Evolutionary conservation across 2,888 invertebrate genomes (phyloP).

Genomic region (Artemia sp.): DNA sequence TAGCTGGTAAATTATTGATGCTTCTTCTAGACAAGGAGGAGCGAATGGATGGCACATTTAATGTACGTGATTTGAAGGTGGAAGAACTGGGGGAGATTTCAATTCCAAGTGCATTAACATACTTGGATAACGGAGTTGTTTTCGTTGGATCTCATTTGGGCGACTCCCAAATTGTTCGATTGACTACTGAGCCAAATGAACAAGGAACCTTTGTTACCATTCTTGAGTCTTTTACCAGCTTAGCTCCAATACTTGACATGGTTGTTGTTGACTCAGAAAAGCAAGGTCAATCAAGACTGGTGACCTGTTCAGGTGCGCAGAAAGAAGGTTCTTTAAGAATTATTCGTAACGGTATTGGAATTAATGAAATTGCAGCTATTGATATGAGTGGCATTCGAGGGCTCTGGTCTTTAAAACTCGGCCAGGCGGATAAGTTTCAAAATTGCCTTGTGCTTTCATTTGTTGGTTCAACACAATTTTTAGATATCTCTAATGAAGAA

Average conservation of each 20-base stretch:
- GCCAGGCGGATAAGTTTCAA: conserved; percentile 41
- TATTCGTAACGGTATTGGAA: conserved; percentile 95
- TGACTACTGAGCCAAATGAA: conserved; percentile 67
- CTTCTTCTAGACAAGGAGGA: conserved; percentile 71
- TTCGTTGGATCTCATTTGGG: conserved; percentile 90
- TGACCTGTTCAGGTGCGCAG: conserved; percentile 91
- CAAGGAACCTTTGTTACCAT: conserved; percentile 73
- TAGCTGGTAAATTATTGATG: conserved; percentile 89
- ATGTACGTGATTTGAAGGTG: conserved; percentile 79
- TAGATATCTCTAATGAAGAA: conserved; percentile 45
- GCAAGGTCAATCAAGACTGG: conserved; percentile 92
- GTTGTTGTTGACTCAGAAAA: conserved; percentile 89
- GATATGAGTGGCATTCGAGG: conserved; percentile 94
- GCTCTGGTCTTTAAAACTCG: conserved; percentile 74
- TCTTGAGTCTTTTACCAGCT: conserved; percentile 90
- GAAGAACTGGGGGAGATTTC: conserved; percentile 74
- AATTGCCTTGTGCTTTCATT: conserved; percentile 86
- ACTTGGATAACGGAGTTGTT: conserved; percentile 92
- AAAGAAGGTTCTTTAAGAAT: conserved; percentile 94
- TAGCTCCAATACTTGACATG: conserved; percentile 96
- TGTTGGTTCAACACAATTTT: conserved; percentile 76
- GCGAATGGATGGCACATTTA: conserved; percentile 51
- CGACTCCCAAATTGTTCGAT: conserved; percentile 81
- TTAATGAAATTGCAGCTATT: conserved; percentile 92
- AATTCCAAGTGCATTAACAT: conserved; percentile 92